Evolutionary conservation across 2,888 invertebrate genomes (phyloP).

Genomic region (Hemaris fuciformis): DNA sequence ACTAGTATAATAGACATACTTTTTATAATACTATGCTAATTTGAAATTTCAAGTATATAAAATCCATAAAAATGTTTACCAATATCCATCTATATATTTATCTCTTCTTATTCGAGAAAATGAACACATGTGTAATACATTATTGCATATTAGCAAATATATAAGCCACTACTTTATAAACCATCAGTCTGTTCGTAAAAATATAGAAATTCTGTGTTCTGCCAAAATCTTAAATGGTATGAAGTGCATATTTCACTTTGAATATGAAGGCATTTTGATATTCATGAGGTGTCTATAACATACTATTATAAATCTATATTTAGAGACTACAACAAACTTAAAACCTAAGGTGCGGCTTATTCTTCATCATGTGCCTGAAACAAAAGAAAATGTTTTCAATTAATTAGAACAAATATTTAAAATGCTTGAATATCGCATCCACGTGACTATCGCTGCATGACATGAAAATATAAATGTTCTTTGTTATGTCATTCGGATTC

Average conservation of each 20-base stretch:
- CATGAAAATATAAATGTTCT: too few species aligned
- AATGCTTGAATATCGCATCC: neutral
- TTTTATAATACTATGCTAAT: neutral
- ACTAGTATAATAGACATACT: neutral
- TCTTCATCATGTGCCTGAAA: constrained; percentile 92
- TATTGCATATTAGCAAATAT: neutral
- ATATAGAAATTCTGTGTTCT: constrained; percentile 8
- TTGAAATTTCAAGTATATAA: constrained; percentile 5
- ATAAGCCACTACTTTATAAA: constrained; percentile 4
- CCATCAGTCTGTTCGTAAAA: constrained; percentile 6
- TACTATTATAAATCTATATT: constrained; percentile 59
- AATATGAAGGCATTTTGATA: constrained; percentile 59
- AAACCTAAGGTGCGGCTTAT: constrained; percentile 92
- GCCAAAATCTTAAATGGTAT: constrained; percentile 66
- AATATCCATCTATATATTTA: neutral
- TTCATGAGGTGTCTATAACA: constrained; percentile 54
- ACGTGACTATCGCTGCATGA: neutral
- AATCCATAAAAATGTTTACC: neutral
- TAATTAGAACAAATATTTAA: neutral
- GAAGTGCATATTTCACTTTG: constrained; percentile 65
- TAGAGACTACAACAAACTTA: constrained; percentile 65
- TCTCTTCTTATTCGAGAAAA: neutral
- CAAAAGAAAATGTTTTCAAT: constrained; percentile 46
- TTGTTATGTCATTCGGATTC: too few species aligned
- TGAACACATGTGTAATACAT: constrained; percentile 3